Evolutionary conservation across 2,888 invertebrate species (phyloP).

Genomic region (Scrobipalpa costella): DNA sequence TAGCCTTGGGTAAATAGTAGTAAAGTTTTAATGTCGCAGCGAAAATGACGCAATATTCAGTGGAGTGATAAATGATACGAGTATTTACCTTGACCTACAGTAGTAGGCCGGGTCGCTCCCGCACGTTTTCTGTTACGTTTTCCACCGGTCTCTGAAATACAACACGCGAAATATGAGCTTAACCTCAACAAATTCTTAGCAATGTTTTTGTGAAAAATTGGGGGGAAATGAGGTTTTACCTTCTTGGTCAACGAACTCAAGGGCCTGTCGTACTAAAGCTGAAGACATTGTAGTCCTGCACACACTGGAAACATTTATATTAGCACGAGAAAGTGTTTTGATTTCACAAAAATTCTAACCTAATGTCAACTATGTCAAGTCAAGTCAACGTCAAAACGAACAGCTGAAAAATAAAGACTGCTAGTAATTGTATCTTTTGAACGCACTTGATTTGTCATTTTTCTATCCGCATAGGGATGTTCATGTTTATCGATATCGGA

Average conservation of each 20-base stretch:
- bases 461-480: no score
- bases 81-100: constrained; percentile 61
- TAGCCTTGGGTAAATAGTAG: not conserved
- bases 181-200: constrained; percentile 7
- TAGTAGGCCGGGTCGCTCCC: constrained; percentile 38
- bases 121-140: constrained; percentile 56
- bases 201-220: not conserved
- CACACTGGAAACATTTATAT: constrained; percentile 53
- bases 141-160: constrained; percentile 59
- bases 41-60: constrained; percentile 5
- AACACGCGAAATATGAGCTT: constrained; percentile 31
- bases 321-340: constrained; percentile 25
- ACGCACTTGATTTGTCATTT: no score
- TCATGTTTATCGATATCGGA: no score
- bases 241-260: constrained; percentile 77
- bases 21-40: not conserved
- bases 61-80: constrained; percentile 20
- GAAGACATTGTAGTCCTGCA: constrained; percentile 76
- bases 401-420: no score
- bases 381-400: no score
- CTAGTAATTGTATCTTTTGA: no score
- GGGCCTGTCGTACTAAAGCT: constrained; percentile 78
- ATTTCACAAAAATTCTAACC: constrained; percentile 44
- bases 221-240: constrained; percentile 43
- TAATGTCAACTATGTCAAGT: constrained; percentile 38